Evolutionary conservation across 2,113 vertebrate species (phyloP).

Genomic region (Odontophorus gujanensis): DNA sequence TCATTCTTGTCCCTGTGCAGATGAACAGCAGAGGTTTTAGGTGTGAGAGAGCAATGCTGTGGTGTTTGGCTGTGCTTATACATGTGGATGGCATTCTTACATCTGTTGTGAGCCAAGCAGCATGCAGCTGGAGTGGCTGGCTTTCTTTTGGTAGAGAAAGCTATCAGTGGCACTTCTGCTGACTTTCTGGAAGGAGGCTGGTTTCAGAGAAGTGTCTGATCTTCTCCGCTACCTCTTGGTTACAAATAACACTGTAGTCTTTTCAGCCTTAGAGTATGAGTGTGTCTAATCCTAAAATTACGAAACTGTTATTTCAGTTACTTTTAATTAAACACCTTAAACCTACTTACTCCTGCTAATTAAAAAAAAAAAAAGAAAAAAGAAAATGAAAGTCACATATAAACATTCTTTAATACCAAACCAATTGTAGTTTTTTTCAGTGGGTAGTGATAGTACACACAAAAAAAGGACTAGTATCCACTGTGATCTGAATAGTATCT

Average conservation of each 20-base stretch:
- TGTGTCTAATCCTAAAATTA: neutral
- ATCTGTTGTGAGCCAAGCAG: neutral
- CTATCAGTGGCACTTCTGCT: neutral
- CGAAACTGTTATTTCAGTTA: neutral
- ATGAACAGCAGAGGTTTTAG: neutral
- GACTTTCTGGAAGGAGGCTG: neutral
- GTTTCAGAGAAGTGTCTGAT: neutral
- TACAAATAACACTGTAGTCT: neutral
- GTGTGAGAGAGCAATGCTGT: rapidly evolving
- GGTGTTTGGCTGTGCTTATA: neutral
- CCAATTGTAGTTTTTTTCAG: neutral
- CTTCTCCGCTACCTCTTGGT: neutral
- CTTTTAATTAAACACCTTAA: neutral
- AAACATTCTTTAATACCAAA: neutral
- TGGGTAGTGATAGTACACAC: neutral
- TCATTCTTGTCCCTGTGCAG: neutral
- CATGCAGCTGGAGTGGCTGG: rapidly evolving
- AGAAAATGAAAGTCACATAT: neutral
- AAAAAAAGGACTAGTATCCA: neutral
- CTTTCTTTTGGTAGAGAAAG: neutral
- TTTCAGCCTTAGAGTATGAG: neutral
- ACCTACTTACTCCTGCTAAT: neutral
- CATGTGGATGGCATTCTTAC: rapidly evolving
- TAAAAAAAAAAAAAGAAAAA: neutral
- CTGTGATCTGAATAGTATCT: neutral